Evolutionary conservation across 2,888 invertebrate species (phyloP).

Genomic region (Agrilus mali): DNA sequence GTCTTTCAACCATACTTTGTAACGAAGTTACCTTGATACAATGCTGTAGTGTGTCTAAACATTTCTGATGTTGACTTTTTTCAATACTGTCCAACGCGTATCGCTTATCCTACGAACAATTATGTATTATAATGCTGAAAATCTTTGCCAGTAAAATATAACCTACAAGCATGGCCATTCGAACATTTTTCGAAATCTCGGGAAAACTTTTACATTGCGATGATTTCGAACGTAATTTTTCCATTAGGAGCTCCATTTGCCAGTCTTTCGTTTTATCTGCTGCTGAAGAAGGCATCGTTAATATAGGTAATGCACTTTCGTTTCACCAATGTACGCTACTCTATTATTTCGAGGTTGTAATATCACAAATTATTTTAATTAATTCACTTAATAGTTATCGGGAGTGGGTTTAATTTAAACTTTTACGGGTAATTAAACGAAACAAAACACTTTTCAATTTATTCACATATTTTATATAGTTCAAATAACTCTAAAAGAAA

Average conservation of each 20-base stretch:
- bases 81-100: constrained; percentile 79
- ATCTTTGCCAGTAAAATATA: constrained; percentile 10
- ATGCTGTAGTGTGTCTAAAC: constrained; percentile 83
- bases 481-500: too few relatives aligned
- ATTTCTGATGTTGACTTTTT: constrained; percentile 75
- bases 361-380: too few relatives aligned
- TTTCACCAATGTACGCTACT: too few relatives aligned
- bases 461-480: too few relatives aligned
- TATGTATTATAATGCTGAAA: constrained; percentile 3
- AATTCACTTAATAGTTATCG: not conserved
- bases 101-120: constrained; percentile 62
- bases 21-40: constrained; percentile 87
- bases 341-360: too few relatives aligned
- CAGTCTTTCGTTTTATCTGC: constrained; percentile 55
- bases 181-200: constrained; percentile 78
- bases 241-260: constrained; percentile 84
- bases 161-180: constrained; percentile 72
- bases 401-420: constrained; percentile 4
- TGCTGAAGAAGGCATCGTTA: constrained; percentile 5
- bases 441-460: not conserved
- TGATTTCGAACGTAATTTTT: constrained; percentile 75
- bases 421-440: not conserved
- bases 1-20: constrained; percentile 81
- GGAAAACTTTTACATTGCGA: constrained; percentile 68
- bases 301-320: not conserved